Percentiles rank a stretch among this genome's conserved stretches.
These are phyloP conservation scores for Coreoperca whiteheadi DNA, from an alignment of 2,113 vertebrate genomes.

Conservation along the genomic window DNA sequence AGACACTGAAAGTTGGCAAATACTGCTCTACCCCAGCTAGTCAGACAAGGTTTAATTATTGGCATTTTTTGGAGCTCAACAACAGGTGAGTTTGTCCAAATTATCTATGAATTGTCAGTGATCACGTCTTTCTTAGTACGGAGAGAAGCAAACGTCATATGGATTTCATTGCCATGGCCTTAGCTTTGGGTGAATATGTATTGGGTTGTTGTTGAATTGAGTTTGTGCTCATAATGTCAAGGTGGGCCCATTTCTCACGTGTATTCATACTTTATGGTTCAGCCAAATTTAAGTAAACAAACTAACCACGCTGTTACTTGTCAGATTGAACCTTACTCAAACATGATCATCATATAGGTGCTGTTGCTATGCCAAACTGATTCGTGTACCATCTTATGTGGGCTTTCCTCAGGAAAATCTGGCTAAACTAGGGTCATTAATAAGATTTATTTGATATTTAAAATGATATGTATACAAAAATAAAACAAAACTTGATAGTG, in stretches of 20 bases:
- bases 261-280: not conserved
- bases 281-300: slow-evolving; percentile 1
- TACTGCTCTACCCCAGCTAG: not conserved
- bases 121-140: not conserved
- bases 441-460: not conserved
- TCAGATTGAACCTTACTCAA: not conserved
- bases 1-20: not conserved
- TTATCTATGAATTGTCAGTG: not conserved
- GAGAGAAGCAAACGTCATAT: not conserved
- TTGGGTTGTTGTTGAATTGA: not conserved
- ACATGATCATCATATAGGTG: not conserved
- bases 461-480: not conserved
- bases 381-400: not conserved
- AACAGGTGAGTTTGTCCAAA: not conserved
- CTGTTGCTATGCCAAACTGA: not conserved
- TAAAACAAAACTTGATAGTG: not conserved
- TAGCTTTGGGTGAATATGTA: not conserved
- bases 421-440: too few relatives aligned
- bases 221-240: not conserved
- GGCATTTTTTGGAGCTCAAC: not conserved
- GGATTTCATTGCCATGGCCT: not conserved
- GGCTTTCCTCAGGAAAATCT: not conserved
- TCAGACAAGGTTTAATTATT: not conserved
- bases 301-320: not conserved
- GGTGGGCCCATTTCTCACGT: not conserved